Base-by-base conservation (phyloP, 2,888 invertebrate species). In the Sinhomidia bicolor region DNA sequence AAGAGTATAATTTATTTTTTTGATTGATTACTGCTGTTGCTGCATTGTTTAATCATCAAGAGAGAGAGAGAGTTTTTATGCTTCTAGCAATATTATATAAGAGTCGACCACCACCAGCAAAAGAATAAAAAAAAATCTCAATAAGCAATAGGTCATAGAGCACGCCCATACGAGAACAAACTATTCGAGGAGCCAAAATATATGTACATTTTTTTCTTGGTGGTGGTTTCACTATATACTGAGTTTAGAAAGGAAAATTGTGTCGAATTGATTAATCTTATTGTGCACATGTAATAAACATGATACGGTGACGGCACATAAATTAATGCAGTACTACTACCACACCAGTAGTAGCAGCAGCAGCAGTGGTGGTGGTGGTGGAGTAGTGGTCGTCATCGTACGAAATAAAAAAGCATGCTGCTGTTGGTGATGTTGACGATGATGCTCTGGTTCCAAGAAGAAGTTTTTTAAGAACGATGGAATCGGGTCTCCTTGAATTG, bases 121-220 rank as follows among this genome's bases (percentile, higher is more conserved):
- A 10, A 68, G 7, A 68, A 62, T 0, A 41, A 14, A 41, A 71
- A 44, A 51, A 26, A 36, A 57, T 60, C 5, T 20, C 60, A 62
- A 60, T 80, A 54, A 68, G 54, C 82, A 82, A 68, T 82, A 47
- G 87, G 87, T 81, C 81, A 87, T 76, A 81, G 87, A 87, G 87
- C 87, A 87, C 87, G 81, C 81, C 86, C 80, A 80, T 71, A 44
- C 23, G 10, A 12, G 23, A 26, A 20, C 44, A 14, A 65, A 65
- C 32, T 17, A 36, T 65, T 65, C 26, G 5, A 9, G 1, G 60
- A 65, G 65, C 14, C 65, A 65, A 65, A 7, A 57, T 7, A 57
- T 57, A 17, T 17, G 14, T 17, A n/a, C n/a, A 51, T n/a, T 17
- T 51, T 9, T 51, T 51, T 51, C 32, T 36, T 65, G 14, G 36